These are phyloP conservation scores for Ameiurus melas DNA, from an alignment of 2,113 vertebrate species.

Conservation along the genomic window DNA sequence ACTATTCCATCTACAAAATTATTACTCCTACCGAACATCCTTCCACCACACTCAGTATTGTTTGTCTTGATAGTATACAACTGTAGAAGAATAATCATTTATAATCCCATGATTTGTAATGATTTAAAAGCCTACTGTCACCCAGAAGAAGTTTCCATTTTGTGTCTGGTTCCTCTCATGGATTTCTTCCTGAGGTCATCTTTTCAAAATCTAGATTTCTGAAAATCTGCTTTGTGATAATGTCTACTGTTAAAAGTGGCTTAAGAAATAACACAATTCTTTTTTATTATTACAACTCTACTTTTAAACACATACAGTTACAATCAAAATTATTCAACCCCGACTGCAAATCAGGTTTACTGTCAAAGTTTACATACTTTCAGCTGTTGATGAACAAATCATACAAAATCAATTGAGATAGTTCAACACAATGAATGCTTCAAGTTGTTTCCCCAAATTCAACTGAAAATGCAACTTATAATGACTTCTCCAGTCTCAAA, in stretches of 20 bases:
- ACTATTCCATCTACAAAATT: not conserved
- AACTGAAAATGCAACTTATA: too few species aligned
- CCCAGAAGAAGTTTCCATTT: not conserved
- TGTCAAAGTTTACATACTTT: too few species aligned
- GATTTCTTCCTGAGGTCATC: not conserved
- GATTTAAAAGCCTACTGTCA: not conserved
- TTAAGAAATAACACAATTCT: not conserved
- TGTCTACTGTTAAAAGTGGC: not conserved
- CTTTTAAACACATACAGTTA: not conserved
- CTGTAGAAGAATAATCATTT: not conserved
- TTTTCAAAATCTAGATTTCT: not conserved
- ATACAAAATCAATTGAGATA: too few species aligned
- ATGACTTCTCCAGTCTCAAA: too few species aligned
- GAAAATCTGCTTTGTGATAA: not conserved
- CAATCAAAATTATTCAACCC: too few species aligned
- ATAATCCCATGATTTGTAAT: not conserved
- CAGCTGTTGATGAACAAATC: too few species aligned
- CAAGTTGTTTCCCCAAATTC: too few species aligned
- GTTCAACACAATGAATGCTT: too few species aligned
- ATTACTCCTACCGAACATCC: not conserved
- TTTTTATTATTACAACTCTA: not conserved
- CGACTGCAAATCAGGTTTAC: too few species aligned
- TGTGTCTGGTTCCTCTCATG: not conserved
- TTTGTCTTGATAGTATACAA: not conserved
- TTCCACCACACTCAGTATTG: not conserved